These are phyloP conservation scores for Lacerta viridis DNA, from an alignment of 2,797 vertebrate species.

Conservation along the genomic window DNA sequence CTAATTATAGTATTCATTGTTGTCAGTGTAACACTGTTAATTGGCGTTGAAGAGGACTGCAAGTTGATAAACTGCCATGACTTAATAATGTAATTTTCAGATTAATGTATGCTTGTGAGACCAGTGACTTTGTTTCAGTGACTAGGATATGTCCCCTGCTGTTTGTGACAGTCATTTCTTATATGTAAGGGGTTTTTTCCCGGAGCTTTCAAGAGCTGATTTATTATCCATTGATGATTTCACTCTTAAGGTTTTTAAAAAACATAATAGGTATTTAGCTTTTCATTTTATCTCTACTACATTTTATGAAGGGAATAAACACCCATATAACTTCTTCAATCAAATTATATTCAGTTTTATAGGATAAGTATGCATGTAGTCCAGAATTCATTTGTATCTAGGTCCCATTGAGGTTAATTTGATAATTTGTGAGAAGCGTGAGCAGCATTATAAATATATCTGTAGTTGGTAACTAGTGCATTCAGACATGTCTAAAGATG, in stretches of 20 bases:
- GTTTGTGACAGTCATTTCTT: slow-evolving; percentile 40
- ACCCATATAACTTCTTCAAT: background rate
- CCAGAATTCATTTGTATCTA: background rate
- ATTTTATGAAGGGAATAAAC: background rate
- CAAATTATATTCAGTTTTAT: background rate
- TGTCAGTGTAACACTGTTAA: slow-evolving; percentile 46
- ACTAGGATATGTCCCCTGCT: slow-evolving; percentile 25
- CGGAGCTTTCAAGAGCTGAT: slow-evolving; percentile 19
- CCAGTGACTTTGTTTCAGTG: slow-evolving; percentile 46
- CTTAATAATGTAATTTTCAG: slow-evolving; percentile 52
- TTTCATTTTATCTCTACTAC: background rate
- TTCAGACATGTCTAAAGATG: background rate
- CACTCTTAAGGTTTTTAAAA: slow-evolving; percentile 11
- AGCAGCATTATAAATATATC: background rate
- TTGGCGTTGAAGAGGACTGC: slow-evolving; percentile 48
- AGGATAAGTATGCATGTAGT: background rate
- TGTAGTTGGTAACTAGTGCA: background rate
- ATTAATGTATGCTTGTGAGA: slow-evolving; percentile 43
- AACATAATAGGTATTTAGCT: background rate
- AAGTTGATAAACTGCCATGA: slow-evolving; percentile 41
- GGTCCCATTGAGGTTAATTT: background rate
- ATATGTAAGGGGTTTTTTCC: slow-evolving; percentile 18
- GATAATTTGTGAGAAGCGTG: background rate
- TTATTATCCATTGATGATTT: slow-evolving; percentile 32
- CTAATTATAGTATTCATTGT: slow-evolving; percentile 56